Evolutionary conservation across 2,888 invertebrate species (phyloP).

Genomic region (Dasysyrphus tricinctus): DNA sequence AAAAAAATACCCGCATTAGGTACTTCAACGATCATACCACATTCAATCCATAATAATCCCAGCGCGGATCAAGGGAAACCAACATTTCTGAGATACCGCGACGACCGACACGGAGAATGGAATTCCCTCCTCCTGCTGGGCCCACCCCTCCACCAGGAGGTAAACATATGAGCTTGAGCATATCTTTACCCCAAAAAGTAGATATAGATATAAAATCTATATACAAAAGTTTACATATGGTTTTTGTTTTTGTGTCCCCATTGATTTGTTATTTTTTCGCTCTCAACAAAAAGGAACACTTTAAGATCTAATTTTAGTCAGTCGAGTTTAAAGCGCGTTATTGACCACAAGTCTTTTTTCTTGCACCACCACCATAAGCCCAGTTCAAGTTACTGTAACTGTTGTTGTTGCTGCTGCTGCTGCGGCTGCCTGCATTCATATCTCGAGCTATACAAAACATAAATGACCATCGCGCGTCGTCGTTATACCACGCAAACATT

Average conservation of each 20-base stretch:
- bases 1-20: constrained; percentile 21
- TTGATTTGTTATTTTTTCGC: constrained; percentile 70
- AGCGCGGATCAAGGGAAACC: constrained; percentile 49
- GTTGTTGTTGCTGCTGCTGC: background rate
- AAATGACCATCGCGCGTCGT: constrained; percentile 38
- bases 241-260: constrained; percentile 63
- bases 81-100: constrained; percentile 63
- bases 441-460: constrained; percentile 14
- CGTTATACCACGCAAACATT: constrained; percentile 24
- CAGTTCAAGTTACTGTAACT: constrained; percentile 22
- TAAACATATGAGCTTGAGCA: constrained; percentile 49
- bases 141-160: constrained; percentile 36
- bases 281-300: constrained; percentile 73
- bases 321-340: constrained; percentile 74
- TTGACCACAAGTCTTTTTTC: constrained; percentile 66
- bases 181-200: constrained; percentile 59
- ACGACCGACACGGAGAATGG: constrained; percentile 25
- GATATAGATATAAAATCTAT: constrained; percentile 28
- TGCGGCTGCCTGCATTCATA: constrained; percentile 16
- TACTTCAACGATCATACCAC: constrained; percentile 49
- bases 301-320: constrained; percentile 74
- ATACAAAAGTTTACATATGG: constrained; percentile 44
- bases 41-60: constrained; percentile 48
- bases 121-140: constrained; percentile 29
- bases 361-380: constrained; percentile 14